A percentile compares a stretch with the other conserved stretches of the same genome.
phyloP scores from a whole-genome alignment of 1,140 invertebrate genomes.

The Papilio dardanus region DNA sequence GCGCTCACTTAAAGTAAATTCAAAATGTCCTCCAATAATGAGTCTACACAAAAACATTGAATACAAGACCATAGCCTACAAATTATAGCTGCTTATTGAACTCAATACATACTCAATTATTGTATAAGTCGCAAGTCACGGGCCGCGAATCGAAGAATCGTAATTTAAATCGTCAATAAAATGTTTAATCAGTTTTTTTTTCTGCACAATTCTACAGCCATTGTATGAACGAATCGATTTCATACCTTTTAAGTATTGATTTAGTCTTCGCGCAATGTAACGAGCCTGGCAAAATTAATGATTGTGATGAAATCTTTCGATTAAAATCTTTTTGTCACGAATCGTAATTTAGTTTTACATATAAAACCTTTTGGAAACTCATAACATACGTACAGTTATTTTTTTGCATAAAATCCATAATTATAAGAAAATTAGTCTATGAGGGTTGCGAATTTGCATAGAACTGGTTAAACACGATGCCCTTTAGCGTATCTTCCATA shows the following conservation, averaged over 20 bases:
- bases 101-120: constrained; percentile 12
- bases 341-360: background rate
- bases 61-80: constrained; percentile 19
- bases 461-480: constrained; percentile 43
- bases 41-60: constrained; percentile 17
- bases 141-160: constrained; percentile 7
- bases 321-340: background rate
- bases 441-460: constrained; percentile 16
- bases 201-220: background rate
- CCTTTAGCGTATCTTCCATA: constrained; percentile 76
- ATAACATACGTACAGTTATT: background rate
- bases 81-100: constrained; percentile 9
- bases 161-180: constrained; percentile 2
- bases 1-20: background rate
- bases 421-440: background rate
- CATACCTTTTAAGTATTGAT: constrained; percentile 2
- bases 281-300: background rate
- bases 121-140: constrained; percentile 8
- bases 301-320: background rate
- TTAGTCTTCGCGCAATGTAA: background rate
- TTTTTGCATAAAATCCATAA: background rate
- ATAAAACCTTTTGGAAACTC: background rate
- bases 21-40: constrained; percentile 11
- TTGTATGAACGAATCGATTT: constrained; percentile 31
- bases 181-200: constrained; percentile 30